Conservation (phyloP, 2,888 invertebrate species). For the Lycaena phlaeas region DNA sequence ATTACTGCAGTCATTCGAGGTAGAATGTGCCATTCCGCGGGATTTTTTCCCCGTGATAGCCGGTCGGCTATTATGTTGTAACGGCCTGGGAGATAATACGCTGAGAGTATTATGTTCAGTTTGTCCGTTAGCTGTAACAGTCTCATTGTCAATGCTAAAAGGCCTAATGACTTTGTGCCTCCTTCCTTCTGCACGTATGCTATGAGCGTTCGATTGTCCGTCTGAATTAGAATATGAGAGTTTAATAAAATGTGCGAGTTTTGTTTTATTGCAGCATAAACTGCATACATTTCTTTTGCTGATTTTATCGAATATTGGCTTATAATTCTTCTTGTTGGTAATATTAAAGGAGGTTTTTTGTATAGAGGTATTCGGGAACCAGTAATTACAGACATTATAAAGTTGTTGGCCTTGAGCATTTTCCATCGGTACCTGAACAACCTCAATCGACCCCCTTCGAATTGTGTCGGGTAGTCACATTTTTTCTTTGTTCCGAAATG, state of each 20-base stretch:
- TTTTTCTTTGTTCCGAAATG: too few relatives aligned
- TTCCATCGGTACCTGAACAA: too few relatives aligned
- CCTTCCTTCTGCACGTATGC: conserved; percentile 23
- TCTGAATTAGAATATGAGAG: conserved; percentile 17
- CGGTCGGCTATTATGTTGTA: conserved; percentile 21
- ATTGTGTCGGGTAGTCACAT: too few relatives aligned
- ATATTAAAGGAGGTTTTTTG: too few relatives aligned
- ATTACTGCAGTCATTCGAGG: conserved; percentile 13
- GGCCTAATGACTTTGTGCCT: conserved; percentile 18
- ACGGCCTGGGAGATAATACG: conserved; percentile 20
- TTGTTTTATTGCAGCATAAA: not conserved
- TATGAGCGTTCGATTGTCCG: conserved; percentile 23
- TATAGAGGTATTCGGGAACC: too few relatives aligned
- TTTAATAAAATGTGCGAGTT: not conserved
- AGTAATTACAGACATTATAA: too few relatives aligned
- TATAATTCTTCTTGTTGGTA: too few relatives aligned
- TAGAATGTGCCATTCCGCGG: conserved; percentile 20
- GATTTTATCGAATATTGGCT: too few relatives aligned
- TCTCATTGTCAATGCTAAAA: conserved; percentile 16
- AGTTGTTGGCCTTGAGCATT: too few relatives aligned
- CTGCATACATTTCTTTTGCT: conserved; percentile 8
- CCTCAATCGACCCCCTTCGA: too few relatives aligned
- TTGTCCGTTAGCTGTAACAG: conserved; percentile 14
- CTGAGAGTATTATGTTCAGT: conserved; percentile 13
- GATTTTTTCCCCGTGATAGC: conserved; percentile 14